Percentiles rank a stretch among this genome's conserved stretches.
phyloP scores from a whole-genome alignment of 2,797 vertebrate species.

The Moxostoma hubbsi region DNA sequence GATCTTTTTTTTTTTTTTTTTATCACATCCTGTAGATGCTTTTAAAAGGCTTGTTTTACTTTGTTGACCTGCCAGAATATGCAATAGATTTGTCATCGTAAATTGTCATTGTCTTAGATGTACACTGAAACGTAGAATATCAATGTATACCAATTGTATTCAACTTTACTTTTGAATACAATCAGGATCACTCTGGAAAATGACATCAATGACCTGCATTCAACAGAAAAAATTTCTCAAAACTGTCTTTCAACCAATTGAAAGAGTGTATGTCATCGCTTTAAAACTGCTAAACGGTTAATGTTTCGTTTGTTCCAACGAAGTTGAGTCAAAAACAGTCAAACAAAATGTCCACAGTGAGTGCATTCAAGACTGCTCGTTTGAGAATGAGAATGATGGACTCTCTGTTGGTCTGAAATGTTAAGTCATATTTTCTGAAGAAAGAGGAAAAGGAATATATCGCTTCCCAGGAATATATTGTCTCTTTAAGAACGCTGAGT shows the following conservation, averaged over 20 bases:
- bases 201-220: not conserved
- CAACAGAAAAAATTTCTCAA: not conserved
- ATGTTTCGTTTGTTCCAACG: not conserved
- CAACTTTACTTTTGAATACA: no score
- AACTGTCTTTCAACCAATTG: not conserved
- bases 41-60: conserved; percentile 5
- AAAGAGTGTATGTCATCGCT: not conserved
- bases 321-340: conserved; percentile 16
- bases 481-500: conserved; percentile 34
- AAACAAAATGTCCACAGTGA: conserved; percentile 7
- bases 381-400: conserved; percentile 47
- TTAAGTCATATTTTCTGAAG: conserved; percentile 35
- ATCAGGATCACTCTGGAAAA: no score
- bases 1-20: not conserved
- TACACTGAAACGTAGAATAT: no score
- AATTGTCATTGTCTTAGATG: no score
- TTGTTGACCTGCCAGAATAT: not conserved
- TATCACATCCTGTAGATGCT: conserved; percentile 10
- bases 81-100: no score
- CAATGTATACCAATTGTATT: no score
- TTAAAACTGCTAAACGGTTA: not conserved
- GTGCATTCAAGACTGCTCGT: conserved; percentile 14
- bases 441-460: conserved; percentile 31
- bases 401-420: conserved; percentile 29
- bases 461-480: conserved; percentile 37